Percentiles rank a stretch among this genome's conserved stretches.
phyloP scores from a whole-genome alignment of 2,797 vertebrate species.

The Mus caroli region DNA sequence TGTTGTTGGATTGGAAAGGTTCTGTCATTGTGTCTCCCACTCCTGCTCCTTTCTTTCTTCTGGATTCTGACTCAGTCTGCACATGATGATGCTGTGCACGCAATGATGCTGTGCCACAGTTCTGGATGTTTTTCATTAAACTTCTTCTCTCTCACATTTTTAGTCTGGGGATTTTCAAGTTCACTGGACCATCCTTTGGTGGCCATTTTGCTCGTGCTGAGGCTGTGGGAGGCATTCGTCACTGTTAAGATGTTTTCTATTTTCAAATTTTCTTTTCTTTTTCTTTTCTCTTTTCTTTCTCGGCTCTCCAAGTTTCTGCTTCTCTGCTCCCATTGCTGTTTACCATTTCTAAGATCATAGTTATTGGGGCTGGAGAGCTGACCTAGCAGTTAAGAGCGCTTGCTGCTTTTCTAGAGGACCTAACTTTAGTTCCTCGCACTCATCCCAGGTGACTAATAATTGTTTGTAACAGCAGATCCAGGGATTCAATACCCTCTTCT shows the following conservation, averaged over 20 bases:
- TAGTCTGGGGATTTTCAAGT: not conserved
- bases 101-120: no score
- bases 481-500: not conserved
- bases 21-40: not conserved
- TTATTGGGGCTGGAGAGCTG: not conserved
- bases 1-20: slow-evolving; percentile 42
- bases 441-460: not conserved
- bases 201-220: not conserved
- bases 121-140: not conserved
- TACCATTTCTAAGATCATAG: slow-evolving; percentile 12
- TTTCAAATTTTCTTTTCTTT: slow-evolving; percentile 12
- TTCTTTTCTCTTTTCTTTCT: not conserved
- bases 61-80: not conserved
- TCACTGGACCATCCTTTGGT: not conserved
- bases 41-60: not conserved
- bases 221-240: not conserved
- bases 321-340: slow-evolving; percentile 42
- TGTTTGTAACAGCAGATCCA: not conserved
- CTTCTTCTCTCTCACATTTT: not conserved
- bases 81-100: not conserved
- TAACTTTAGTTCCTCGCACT: not conserved
- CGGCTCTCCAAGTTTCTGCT: not conserved
- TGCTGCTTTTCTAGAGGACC: not conserved
- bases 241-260: slow-evolving; percentile 40
- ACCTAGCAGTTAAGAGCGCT: not conserved